Conservation (phyloP, 2,888 invertebrate genomes). For the Brassicogethes aeneus region DNA sequence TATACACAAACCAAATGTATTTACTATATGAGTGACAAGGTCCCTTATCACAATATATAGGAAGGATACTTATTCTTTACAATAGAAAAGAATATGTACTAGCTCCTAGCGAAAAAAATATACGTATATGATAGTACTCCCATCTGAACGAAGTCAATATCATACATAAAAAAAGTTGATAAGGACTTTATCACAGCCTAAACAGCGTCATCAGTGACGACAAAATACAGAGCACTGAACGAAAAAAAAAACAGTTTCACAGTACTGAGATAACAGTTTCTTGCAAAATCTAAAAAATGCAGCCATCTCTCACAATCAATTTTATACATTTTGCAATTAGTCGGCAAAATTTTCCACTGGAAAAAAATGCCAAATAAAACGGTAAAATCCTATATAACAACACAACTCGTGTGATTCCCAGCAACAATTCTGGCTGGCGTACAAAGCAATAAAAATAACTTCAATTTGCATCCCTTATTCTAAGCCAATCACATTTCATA, state of each 20-base stretch:
- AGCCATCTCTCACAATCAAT: neutral
- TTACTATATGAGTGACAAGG: conserved; percentile 38
- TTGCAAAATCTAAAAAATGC: neutral
- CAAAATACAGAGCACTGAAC: conserved; percentile 18
- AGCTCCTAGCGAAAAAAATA: neutral
- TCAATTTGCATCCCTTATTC: neutral
- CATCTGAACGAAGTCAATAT: conserved; percentile 50
- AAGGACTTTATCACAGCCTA: conserved; percentile 47
- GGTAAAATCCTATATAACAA: too few relatives aligned
- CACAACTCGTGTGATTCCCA: too few relatives aligned
- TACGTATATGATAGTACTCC: conserved; percentile 46
- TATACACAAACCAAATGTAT: conserved; percentile 16
- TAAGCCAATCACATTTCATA: neutral
- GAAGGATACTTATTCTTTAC: conserved; percentile 5
- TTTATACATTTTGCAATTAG: neutral
- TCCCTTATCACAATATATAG: conserved; percentile 38
- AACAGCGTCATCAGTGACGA: conserved; percentile 33
- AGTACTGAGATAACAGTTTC: neutral
- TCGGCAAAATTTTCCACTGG: neutral
- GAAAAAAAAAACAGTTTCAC: neutral
- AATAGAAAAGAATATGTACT: conserved; percentile 9
- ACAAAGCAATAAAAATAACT: neutral
- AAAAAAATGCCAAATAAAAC: neutral
- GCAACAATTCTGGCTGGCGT: neutral
- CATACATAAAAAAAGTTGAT: conserved; percentile 43